Evolutionary conservation across 1,140 invertebrate genomes (phyloP).

Genomic region (Acromyrmex echinatior): DNA sequence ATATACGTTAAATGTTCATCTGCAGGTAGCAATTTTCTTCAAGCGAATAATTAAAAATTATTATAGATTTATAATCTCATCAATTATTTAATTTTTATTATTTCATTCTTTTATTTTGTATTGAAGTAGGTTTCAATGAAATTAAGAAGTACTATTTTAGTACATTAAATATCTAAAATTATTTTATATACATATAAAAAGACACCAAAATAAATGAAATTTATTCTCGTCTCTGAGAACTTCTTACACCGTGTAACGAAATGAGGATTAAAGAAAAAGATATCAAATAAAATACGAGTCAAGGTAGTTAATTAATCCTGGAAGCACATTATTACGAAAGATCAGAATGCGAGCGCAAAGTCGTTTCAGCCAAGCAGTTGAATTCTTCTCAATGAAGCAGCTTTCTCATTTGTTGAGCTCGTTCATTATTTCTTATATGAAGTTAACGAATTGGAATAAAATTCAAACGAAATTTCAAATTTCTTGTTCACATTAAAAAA

Average conservation of each 20-base stretch:
- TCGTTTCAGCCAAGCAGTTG: background rate
- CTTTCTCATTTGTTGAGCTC: background rate
- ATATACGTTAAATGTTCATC: background rate
- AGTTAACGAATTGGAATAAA: constrained; percentile 16
- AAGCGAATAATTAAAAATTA: constrained; percentile 16
- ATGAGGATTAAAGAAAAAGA: constrained; percentile 5
- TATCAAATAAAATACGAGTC: constrained; percentile 32
- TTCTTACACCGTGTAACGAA: constrained; percentile 20
- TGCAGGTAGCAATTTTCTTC: background rate
- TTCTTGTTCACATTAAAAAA: background rate
- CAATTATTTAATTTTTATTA: constrained; percentile 23
- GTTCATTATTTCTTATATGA: background rate
- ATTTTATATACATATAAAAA: background rate
- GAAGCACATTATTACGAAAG: constrained; percentile 7
- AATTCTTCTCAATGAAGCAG: constrained; percentile 28
- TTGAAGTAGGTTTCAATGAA: background rate
- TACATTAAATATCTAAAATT: constrained; percentile 11
- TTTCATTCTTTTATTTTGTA: background rate
- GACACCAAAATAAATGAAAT: constrained; percentile 21
- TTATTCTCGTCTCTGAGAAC: constrained; percentile 1
- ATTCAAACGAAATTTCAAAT: background rate
- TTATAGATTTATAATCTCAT: background rate
- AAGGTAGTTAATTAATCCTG: constrained; percentile 24
- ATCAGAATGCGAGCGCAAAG: constrained; percentile 23
- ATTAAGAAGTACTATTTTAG: background rate